phyloP scores from a whole-genome alignment of 2,888 invertebrate genomes.

The Pachymerium ferrugineum region DNA sequence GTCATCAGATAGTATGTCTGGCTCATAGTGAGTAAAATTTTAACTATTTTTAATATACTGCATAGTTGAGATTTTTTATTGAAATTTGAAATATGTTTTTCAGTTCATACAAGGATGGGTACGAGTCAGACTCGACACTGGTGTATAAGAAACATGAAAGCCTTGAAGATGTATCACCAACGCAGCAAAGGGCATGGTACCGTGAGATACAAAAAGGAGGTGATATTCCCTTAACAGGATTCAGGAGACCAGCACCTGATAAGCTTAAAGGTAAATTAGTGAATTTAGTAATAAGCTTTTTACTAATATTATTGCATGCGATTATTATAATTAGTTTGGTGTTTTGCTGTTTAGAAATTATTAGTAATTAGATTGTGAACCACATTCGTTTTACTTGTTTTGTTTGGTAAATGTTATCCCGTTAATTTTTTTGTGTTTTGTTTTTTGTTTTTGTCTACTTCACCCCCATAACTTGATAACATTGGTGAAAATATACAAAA shows the following conservation, averaged over 20 bases:
- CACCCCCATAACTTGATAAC: background rate
- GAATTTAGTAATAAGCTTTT: background rate
- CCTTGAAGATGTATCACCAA: conserved; percentile 58
- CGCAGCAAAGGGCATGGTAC: conserved; percentile 79
- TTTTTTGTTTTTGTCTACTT: background rate
- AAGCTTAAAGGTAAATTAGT: conserved; percentile 47
- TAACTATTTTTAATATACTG: no score
- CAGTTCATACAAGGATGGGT: conserved; percentile 81
- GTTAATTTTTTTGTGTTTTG: background rate
- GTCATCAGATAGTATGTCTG: background rate
- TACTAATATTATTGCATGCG: background rate
- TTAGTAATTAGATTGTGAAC: no score
- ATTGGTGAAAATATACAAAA: background rate
- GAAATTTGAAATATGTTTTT: no score
- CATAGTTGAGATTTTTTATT: no score
- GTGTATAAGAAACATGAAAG: conserved; percentile 65
- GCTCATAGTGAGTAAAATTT: background rate
- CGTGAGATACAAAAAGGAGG: conserved; percentile 86
- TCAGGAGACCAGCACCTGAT: conserved; percentile 83
- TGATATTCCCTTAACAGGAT: conserved; percentile 86
- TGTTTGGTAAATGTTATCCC: background rate
- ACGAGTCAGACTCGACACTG: conserved; percentile 84
- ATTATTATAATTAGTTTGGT: no score
- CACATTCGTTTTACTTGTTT: background rate
- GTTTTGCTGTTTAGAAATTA: no score